phyloP scores from a whole-genome alignment of 1,140 invertebrate genomes.

The Littorina saxatilis region DNA sequence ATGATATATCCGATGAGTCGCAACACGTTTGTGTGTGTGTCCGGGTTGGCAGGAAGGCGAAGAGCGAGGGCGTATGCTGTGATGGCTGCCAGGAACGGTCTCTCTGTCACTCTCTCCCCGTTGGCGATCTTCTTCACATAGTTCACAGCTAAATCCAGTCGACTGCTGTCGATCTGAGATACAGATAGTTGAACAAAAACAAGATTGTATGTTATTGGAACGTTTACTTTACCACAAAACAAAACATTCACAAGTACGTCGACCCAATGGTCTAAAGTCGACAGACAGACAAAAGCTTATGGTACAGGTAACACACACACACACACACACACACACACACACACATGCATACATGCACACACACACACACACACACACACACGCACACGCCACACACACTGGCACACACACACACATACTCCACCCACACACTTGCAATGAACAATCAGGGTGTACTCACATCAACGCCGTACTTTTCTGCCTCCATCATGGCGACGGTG shows the following conservation, averaged over 20 bases:
- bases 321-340: not conserved
- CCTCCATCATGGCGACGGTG: constrained; percentile 56
- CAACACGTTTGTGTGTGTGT: not conserved
- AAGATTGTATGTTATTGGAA: no score
- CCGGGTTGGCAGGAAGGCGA: not conserved
- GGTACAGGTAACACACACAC: no score
- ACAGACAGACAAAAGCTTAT: no score
- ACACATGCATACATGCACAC: not conserved
- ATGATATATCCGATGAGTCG: not conserved
- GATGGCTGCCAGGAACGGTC: constrained; percentile 30
- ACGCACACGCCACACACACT: no score
- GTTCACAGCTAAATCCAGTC: constrained; percentile 21
- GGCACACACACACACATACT: no score
- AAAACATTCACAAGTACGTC: no score
- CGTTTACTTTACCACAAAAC: no score
- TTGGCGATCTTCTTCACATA: constrained; percentile 7
- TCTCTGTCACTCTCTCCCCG: not conserved
- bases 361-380: constrained; percentile 22
- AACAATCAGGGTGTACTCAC: constrained; percentile 21
- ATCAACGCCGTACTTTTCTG: constrained; percentile 21
- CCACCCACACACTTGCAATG: no score
- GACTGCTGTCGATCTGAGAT: not conserved
- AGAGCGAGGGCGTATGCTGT: constrained; percentile 45
- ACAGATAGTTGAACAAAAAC: not conserved
- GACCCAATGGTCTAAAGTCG: no score